phyloP scores from a whole-genome alignment of 2,888 invertebrate genomes.

The Ptychoptera contaminata region DNA sequence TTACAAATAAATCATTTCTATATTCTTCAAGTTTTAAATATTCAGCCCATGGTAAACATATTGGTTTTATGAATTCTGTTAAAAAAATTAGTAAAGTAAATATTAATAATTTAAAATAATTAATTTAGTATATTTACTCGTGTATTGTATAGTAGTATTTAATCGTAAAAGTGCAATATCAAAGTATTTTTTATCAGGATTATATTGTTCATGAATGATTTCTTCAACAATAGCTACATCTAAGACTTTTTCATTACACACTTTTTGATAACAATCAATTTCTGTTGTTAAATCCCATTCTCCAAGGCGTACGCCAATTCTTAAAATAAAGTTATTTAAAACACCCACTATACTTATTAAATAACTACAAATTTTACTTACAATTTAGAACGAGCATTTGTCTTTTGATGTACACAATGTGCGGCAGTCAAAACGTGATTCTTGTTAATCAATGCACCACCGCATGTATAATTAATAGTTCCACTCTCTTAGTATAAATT shows the following conservation, averaged over 20 bases:
- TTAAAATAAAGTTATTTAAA: not conserved
- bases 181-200: slow-evolving; percentile 40
- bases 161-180: slow-evolving; percentile 60
- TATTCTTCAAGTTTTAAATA: slow-evolving; percentile 21
- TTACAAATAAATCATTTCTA: slow-evolving; percentile 32
- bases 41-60: slow-evolving; percentile 37
- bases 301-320: slow-evolving; percentile 7
- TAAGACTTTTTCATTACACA: slow-evolving; percentile 42
- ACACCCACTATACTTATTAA: too few relatives aligned
- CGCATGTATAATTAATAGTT: slow-evolving; percentile 34
- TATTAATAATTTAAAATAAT: too few relatives aligned
- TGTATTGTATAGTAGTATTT: slow-evolving; percentile 26
- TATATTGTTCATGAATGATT: slow-evolving; percentile 48
- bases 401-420: slow-evolving; percentile 52
- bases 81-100: slow-evolving; percentile 15
- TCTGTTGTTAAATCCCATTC: slow-evolving; percentile 17
- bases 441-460: slow-evolving; percentile 49
- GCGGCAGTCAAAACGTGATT: slow-evolving; percentile 60
- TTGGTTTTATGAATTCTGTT: slow-evolving; percentile 39
- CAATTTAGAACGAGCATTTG: slow-evolving; percentile 23
- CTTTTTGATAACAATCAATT: slow-evolving; percentile 22
- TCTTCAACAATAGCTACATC: slow-evolving; percentile 43
- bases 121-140: too few relatives aligned
- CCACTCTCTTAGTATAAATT: too few relatives aligned
- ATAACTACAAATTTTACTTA: too few relatives aligned